Evolutionary conservation across 2,797 vertebrate genomes (phyloP), one percentile per base, ranked within the genome.

Genomic region (Peromyscus nudipes): DNA sequence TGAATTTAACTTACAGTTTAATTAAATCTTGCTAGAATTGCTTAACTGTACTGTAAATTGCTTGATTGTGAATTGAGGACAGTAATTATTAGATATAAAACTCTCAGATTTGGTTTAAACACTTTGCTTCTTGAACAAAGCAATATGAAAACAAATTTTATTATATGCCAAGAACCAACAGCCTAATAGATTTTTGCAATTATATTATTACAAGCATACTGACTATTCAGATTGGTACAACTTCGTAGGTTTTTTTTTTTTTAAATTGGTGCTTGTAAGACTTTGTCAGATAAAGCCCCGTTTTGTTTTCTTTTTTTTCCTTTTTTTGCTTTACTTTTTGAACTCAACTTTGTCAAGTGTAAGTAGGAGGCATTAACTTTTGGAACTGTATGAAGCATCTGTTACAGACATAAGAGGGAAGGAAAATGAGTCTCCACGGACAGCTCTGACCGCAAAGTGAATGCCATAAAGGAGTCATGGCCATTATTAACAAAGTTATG

Each of bases 401-500:
- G 82, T 46, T 96, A 29, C 4, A 64, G 25, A 85, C 9, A 57
- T 25, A 89, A 95, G 27, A 85, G 49, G 89, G 84, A 94, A 96
- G 64, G 19, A 93, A 92, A 97, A 98, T 96, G 65, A 94, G 46
- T 96, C 93, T 83, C 85, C 49, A 19, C 2, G 10, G 89, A 75
- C 10, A 55, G 14, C 9, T 92, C 10, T 46, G 93, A 62, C 71
- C 96, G 16, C 43, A 92, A 87, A 89, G 88, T 96, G 71, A 98
- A 97, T 96, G 94, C 95, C 81, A 97, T 87, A 92, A 92, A 92
- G n/a, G 98, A 91, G 73, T 96, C 75, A 97, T 86, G 95, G 4
- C 3, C 57, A 96, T 93, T 96, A 96, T 81, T 92, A 97, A 96
- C 23, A 97, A 92, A 91, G 92, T 71, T 94, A 73, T 90, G 0